Percentiles rank a stretch among this genome's conserved stretches.
phyloP scores from a whole-genome alignment of 2,797 vertebrate species.

The Cephalopachus bancanus region DNA sequence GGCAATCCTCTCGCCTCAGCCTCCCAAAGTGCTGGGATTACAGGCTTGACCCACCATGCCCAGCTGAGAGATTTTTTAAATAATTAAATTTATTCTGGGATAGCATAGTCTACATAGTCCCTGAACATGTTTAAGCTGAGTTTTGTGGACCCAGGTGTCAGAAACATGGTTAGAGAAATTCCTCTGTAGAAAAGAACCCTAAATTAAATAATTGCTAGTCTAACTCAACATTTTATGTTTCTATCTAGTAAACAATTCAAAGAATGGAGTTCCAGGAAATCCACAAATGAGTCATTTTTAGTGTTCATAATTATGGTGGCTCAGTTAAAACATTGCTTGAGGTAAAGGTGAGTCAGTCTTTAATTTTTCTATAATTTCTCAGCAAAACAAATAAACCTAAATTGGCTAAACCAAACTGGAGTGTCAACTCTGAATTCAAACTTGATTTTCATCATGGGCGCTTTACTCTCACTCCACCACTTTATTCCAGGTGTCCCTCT shows the following conservation, averaged over 20 bases:
- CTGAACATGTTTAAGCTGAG: not conserved
- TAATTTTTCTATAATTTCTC: constrained; percentile 60
- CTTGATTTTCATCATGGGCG: not conserved
- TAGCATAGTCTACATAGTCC: not conserved
- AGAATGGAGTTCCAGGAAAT: constrained; percentile 64
- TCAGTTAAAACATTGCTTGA: constrained; percentile 33
- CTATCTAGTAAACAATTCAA: constrained; percentile 46
- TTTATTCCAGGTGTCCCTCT: not conserved
- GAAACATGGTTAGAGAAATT: not conserved
- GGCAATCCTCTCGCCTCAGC: no score
- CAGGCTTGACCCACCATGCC: no score
- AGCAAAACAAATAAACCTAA: constrained; percentile 63
- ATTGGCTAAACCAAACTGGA: constrained; percentile 39
- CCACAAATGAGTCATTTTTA: constrained; percentile 64
- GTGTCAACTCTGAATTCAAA: constrained; percentile 19
- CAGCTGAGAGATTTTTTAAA: not conserved
- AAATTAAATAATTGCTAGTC: constrained; percentile 11
- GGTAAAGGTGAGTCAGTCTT: constrained; percentile 51
- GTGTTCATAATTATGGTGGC: constrained; percentile 34
- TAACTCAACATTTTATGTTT: not conserved
- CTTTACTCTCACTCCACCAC: not conserved
- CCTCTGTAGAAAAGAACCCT: not conserved
- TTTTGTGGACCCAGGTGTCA: not conserved
- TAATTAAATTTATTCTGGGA: not conserved
- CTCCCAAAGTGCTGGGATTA: no score